Percentiles rank a stretch among this genome's conserved stretches.
phyloP scores from a whole-genome alignment of 1,140 invertebrate species.

The Sminthurinus signatus region DNA sequence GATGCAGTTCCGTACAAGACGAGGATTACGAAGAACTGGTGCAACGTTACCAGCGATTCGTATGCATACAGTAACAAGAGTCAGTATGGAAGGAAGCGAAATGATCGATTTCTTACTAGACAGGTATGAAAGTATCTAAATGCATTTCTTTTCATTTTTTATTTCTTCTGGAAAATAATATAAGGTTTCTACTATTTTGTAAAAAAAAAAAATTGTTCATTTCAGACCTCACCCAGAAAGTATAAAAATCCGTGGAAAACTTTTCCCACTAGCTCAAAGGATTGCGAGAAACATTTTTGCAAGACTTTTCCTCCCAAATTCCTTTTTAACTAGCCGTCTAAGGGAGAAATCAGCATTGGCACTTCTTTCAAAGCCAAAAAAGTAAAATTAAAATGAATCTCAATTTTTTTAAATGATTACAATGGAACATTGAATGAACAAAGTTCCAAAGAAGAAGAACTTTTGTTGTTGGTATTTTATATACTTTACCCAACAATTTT shows the following conservation, averaged over 20 bases:
- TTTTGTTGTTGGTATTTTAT: no score
- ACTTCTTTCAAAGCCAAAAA: conserved; percentile 30
- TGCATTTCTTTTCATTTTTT: neutral
- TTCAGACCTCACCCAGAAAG: conserved; percentile 40
- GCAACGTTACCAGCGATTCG: conserved; percentile 27
- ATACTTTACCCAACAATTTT: no score
- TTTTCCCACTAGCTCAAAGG: conserved; percentile 37
- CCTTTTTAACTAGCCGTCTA: conserved; percentile 28
- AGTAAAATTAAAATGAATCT: no score
- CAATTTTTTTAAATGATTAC: no score
- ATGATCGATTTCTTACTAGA: conserved; percentile 41
- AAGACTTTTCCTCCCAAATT: conserved; percentile 33
- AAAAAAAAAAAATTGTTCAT: conserved; percentile 3
- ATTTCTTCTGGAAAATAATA: no score
- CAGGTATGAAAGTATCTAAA: conserved; percentile 25
- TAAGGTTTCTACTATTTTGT: no score
- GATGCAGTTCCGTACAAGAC: conserved; percentile 38
- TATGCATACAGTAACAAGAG: conserved; percentile 37
- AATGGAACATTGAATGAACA: no score
- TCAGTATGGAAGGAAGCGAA: conserved; percentile 38
- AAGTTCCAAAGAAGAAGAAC: no score
- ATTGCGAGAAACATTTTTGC: conserved; percentile 40
- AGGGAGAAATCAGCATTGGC: conserved; percentile 31
- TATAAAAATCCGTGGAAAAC: conserved; percentile 35
- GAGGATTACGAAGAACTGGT: conserved; percentile 29